Evolutionary conservation across 2,113 vertebrate species (phyloP).

Genomic region (Strigops habroptila): DNA sequence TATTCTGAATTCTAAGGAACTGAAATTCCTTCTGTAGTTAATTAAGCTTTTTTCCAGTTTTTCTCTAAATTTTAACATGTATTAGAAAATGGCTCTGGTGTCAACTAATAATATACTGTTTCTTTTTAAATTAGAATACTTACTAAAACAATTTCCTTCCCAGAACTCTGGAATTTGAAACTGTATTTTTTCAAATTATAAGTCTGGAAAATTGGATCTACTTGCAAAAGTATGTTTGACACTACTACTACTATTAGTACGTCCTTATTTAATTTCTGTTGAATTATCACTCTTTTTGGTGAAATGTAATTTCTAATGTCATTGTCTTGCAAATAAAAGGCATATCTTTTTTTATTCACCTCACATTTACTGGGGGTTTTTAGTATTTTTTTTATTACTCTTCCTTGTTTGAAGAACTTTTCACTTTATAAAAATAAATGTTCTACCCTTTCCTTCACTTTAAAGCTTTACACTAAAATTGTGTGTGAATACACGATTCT

Average conservation of each 20-base stretch:
- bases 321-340: not conserved
- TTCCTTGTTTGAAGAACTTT: not conserved
- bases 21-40: not conserved
- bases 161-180: not conserved
- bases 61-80: not conserved
- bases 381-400: not conserved
- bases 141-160: not conserved
- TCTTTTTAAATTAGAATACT: not conserved
- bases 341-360: not conserved
- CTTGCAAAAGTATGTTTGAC: not conserved
- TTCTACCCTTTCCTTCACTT: not conserved
- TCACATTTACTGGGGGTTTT: not conserved
- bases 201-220: not conserved
- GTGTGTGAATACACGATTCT: not conserved
- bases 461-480: not conserved
- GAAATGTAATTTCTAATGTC: not conserved
- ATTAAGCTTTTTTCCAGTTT: not conserved
- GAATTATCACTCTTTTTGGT: not conserved
- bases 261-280: not conserved
- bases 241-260: not conserved
- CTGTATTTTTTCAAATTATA: not conserved
- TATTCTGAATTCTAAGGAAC: not conserved
- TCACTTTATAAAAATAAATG: not conserved
- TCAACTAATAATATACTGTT: not conserved
- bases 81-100: not conserved